These are phyloP conservation scores for Acromyrmex echinatior DNA, from an alignment of 1,140 invertebrate genomes.

Conservation along the genomic window DNA sequence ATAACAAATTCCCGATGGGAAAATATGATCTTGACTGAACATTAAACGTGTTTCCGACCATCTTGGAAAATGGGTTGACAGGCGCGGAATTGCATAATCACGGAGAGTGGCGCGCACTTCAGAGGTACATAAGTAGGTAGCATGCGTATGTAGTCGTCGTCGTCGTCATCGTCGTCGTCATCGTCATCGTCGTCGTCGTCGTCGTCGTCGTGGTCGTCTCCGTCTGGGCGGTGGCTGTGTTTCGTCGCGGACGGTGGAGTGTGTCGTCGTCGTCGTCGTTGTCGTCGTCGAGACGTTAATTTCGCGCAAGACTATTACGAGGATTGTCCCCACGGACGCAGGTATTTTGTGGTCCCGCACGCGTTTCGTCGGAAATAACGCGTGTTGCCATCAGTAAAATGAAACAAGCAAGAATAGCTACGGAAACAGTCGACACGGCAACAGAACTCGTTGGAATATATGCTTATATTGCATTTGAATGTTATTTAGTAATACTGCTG, in stretches of 20 bases:
- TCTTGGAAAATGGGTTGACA: constrained; percentile 5
- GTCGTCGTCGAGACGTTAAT: constrained; percentile 45
- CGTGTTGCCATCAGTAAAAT: constrained; percentile 13
- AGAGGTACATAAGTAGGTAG: background rate
- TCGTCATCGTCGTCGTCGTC: background rate
- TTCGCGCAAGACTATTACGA: constrained; percentile 48
- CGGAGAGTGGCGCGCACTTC: background rate
- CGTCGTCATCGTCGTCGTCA: background rate
- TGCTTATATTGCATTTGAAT: constrained; percentile 20
- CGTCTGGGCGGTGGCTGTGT: too few species aligned
- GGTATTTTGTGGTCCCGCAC: constrained; percentile 28
- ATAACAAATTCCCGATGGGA: background rate
- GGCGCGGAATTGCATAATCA: constrained; percentile 24
- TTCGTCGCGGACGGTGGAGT: too few species aligned
- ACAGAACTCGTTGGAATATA: background rate
- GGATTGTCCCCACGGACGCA: constrained; percentile 40
- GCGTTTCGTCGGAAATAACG: constrained; percentile 48
- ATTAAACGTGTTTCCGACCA: background rate
- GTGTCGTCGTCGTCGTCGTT: background rate
- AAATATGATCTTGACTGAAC: background rate
- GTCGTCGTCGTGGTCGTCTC: background rate
- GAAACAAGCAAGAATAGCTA: constrained; percentile 42
- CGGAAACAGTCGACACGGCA: constrained; percentile 13
- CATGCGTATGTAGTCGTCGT: background rate
- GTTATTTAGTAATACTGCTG: constrained; percentile 57